Evolutionary conservation across 2,888 invertebrate species (phyloP), one percentile per base, ranked within the genome.

Genomic region (Schizotus pectinicornis): DNA sequence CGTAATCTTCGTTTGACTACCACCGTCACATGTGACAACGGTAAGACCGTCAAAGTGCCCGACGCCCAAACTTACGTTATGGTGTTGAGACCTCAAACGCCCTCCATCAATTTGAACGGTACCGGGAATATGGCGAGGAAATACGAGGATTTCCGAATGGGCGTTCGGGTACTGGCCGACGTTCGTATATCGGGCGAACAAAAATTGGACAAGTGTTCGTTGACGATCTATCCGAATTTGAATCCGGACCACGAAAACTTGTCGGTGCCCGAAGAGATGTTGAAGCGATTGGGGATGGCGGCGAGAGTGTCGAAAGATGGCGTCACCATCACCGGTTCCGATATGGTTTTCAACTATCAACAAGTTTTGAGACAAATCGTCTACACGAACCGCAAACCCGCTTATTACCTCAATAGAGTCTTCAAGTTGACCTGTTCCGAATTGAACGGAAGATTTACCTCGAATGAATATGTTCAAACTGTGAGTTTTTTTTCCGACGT

Each of bases 381-480:
- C 68, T 99, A 98, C 82, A 94, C 94, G 77, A 98, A 98, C 83
- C 92, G 92, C 73, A 95, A 97, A 77, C 97, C 98, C 2, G 96
- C 96, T 7, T 95, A 96, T 79, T 95, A 95, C 78, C 83, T 97
- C 65, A 96, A 95, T 82, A 88, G 97, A 63, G 95, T 94, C 14
- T 98, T 98, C 83, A 95, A 95, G 76, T 85, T 99, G 45, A 91
- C 94, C 60, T 99, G 99, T 81, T 94, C 95, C 0, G 95, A 96
- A 79, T 85, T 96, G 59, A 94, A 91, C 80, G 95, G 95, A 2
- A 85, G 96, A 46, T 95, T 96, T 80, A 91, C 94, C 67, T 95
- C 95, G 82, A 97, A 97, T 80, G 95, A 97, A 81, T 95, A 97
- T 77, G 90, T 94, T 51, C 92, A 97, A 77, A 96, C 95, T 64